Evolutionary conservation across 1,140 invertebrate species (phyloP).

Genomic region (Ditylenchus dipsaci): DNA sequence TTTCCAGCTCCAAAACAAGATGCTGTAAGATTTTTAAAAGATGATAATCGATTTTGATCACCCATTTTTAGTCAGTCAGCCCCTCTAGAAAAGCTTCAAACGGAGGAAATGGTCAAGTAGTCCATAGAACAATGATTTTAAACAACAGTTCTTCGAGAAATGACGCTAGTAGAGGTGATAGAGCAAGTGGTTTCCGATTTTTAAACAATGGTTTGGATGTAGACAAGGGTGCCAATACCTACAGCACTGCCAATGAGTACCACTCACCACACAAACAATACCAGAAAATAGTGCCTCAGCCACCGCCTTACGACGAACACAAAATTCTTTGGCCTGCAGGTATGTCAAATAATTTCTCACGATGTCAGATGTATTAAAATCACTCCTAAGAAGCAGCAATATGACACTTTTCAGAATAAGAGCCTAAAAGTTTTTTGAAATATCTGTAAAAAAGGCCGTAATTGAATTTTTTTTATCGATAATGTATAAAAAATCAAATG

Average conservation of each 20-base stretch:
- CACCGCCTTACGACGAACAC: not conserved
- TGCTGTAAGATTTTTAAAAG: not conserved
- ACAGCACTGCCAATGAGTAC: not conserved
- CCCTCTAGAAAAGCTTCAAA: not conserved
- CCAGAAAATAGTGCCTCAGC: not conserved
- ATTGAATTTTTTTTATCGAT: no score
- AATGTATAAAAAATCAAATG: no score
- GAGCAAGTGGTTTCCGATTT: not conserved
- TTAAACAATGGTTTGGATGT: slow-evolving; percentile 1
- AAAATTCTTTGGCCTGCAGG: slow-evolving; percentile 1
- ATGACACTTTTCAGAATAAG: no score
- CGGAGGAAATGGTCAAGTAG: not conserved
- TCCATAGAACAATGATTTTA: slow-evolving; percentile 8
- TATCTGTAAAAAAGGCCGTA: no score
- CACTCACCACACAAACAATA: not conserved
- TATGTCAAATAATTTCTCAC: not conserved
- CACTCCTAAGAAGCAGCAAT: no score
- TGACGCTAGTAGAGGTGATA: not conserved
- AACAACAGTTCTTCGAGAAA: not conserved
- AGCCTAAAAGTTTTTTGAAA: no score
- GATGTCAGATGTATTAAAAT: no score
- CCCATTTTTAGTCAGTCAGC: slow-evolving; percentile 1
- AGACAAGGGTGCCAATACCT: not conserved
- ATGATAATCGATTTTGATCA: not conserved
- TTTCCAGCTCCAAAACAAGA: not conserved